phyloP scores from a whole-genome alignment of 2,888 invertebrate species.

The Eupithecia vulgata region DNA sequence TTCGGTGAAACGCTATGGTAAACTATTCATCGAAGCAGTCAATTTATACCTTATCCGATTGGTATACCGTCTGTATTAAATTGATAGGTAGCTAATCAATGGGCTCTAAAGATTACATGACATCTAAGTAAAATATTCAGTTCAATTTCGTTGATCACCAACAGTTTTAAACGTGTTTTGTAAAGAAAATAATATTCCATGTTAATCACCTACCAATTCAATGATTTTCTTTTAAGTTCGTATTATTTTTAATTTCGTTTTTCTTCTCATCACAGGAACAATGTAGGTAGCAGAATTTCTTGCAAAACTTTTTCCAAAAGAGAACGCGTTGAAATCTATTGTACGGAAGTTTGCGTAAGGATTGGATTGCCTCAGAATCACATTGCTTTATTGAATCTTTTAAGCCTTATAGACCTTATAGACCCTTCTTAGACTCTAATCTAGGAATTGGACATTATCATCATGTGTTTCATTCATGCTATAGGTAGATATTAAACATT shows the following conservation, averaged over 20 bases:
- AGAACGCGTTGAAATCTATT: conserved; percentile 66
- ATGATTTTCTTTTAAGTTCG: not conserved
- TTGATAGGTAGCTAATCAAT: conserved; percentile 1
- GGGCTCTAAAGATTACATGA: conserved; percentile 11
- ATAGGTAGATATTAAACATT: no score
- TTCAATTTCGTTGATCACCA: not conserved
- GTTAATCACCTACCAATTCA: no score
- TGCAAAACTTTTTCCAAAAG: conserved; percentile 5
- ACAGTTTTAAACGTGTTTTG: not conserved
- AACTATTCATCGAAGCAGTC: conserved; percentile 17
- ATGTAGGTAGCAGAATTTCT: not conserved
- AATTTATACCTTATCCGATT: conserved; percentile 34
- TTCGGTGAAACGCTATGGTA: conserved; percentile 39
- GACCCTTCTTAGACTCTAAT: no score
- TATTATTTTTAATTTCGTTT: not conserved
- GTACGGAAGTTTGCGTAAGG: conserved; percentile 30
- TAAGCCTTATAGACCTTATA: no score
- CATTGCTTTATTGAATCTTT: no score
- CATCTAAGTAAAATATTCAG: not conserved
- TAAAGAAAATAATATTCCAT: not conserved
- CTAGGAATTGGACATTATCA: no score
- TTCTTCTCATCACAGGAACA: not conserved
- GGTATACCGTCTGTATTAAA: conserved; percentile 19
- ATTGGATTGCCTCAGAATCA: not conserved
- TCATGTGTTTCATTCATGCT: no score